phyloP scores from a whole-genome alignment of 2,113 vertebrate species.

The Zosterops japonicus region DNA sequence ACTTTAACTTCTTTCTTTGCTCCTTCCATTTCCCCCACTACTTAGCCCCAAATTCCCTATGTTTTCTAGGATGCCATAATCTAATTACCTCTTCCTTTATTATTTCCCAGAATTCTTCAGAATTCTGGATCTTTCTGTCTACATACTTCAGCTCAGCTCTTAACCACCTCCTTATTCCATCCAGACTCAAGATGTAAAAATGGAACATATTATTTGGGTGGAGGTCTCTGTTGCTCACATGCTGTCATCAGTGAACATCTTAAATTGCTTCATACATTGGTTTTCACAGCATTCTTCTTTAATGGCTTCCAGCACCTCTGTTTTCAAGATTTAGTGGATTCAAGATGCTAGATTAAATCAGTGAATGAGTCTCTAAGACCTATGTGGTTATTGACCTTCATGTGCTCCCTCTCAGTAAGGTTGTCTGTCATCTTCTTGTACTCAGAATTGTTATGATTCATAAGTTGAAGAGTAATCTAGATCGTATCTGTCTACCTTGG shows the following conservation, averaged over 20 bases:
- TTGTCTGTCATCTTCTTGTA: not conserved
- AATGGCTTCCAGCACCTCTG: slow-evolving; percentile 14
- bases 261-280: slow-evolving; percentile 2
- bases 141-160: not conserved
- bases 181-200: not conserved
- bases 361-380: not conserved
- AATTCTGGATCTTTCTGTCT: not conserved
- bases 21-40: not conserved
- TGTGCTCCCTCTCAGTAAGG: not conserved
- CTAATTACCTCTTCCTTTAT: not conserved
- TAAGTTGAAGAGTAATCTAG: not conserved
- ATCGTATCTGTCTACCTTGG: not conserved
- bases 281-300: slow-evolving; percentile 33
- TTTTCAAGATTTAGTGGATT: not conserved
- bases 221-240: not conserved
- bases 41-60: not conserved
- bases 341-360: not conserved
- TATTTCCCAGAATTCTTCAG: not conserved
- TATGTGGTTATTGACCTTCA: not conserved
- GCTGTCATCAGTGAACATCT: not conserved
- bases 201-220: not conserved
- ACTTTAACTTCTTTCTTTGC: not conserved
- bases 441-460: not conserved
- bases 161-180: not conserved
- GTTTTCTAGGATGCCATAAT: not conserved